Conservation (phyloP, 2,797 vertebrate genomes). For the Rhinogobio ventralis region DNA sequence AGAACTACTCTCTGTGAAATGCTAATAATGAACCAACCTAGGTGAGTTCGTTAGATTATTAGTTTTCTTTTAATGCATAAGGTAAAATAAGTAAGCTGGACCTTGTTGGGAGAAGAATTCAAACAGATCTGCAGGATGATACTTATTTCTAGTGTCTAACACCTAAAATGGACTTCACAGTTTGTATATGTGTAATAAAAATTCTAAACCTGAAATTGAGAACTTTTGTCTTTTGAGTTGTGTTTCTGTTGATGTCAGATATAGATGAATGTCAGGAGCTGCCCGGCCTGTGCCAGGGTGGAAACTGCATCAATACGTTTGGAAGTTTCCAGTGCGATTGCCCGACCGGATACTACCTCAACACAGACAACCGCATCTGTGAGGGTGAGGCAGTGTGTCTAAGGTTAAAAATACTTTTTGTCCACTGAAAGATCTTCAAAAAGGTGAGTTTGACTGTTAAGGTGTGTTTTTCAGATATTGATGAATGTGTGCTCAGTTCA, state of each 20-base stretch:
- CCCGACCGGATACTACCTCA: constrained; percentile 83
- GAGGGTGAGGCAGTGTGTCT: constrained; percentile 74
- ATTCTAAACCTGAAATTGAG: neutral
- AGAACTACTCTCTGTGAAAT: no score
- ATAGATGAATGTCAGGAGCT: constrained; percentile 87
- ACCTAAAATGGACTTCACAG: neutral
- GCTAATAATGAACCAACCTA: no score
- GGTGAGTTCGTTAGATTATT: no score
- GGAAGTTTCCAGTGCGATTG: constrained; percentile 88
- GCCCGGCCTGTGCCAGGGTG: constrained; percentile 86
- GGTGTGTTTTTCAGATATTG: constrained; percentile 76
- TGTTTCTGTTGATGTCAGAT: constrained; percentile 69
- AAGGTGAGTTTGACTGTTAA: neutral
- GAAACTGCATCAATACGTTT: constrained; percentile 87
- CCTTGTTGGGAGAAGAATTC: no score
- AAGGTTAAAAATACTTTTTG: neutral
- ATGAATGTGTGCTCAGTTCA: constrained; percentile 82
- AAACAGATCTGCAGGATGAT: no score
- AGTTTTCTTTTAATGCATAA: no score
- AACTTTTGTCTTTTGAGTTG: neutral
- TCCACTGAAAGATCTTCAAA: neutral
- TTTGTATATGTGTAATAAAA: neutral
- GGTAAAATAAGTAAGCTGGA: no score
- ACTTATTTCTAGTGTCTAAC: no score
- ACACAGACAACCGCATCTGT: constrained; percentile 83